Conservation (phyloP, 2,797 vertebrate species). For the Gallinago nigripennis region DNA sequence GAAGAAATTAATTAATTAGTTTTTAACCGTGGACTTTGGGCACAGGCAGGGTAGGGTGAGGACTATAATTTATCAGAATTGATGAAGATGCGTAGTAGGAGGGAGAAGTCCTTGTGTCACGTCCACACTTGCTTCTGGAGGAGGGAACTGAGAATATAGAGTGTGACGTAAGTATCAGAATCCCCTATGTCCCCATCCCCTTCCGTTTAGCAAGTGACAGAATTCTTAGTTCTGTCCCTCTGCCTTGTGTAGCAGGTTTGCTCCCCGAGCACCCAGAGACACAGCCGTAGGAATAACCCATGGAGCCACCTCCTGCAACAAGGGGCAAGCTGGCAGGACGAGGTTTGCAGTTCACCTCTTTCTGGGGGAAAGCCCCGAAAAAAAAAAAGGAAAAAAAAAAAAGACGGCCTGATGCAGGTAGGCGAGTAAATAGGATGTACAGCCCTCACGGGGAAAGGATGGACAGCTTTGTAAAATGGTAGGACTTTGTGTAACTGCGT, state of each 20-base stretch:
- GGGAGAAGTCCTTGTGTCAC: neutral
- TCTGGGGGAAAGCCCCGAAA: neutral
- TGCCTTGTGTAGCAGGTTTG: neutral
- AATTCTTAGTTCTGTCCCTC: neutral
- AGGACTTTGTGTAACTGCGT: accelerated
- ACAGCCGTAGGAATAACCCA: neutral
- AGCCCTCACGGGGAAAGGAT: neutral
- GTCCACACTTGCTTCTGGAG: neutral
- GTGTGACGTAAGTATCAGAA: neutral
- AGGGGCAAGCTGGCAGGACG: neutral
- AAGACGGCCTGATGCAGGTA: neutral
- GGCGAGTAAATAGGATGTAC: neutral
- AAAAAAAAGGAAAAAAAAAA: neutral
- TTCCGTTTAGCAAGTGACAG: neutral
- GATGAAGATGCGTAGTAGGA: neutral
- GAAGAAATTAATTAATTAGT: neutral
- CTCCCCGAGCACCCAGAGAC: neutral
- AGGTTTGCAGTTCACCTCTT: neutral
- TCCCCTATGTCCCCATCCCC: neutral
- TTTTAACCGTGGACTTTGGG: neutral
- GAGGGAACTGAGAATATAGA: neutral
- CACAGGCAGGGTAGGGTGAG: neutral
- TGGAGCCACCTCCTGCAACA: neutral
- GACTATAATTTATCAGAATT: neutral
- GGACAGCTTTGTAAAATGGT: neutral